Evolutionary conservation across 2,113 vertebrate genomes (phyloP).

Genomic region (Potamarius usumacintae): DNA sequence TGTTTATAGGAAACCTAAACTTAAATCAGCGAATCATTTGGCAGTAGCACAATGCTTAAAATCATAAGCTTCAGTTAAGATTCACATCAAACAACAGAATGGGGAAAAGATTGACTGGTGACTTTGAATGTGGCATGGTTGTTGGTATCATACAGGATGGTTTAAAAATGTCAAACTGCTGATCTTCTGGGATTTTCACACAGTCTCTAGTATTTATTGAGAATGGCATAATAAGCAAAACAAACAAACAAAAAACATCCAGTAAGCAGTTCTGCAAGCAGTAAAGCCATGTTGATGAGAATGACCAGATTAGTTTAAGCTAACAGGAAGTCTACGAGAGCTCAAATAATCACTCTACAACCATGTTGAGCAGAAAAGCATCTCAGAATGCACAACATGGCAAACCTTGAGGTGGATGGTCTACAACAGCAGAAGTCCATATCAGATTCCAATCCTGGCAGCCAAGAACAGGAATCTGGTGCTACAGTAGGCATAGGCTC

Average conservation of each 20-base stretch:
- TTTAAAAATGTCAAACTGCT: neutral
- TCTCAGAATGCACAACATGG: neutral
- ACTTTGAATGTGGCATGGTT: neutral
- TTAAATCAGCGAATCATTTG: neutral
- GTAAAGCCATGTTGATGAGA: neutral
- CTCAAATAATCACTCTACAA: neutral
- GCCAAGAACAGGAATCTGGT: neutral
- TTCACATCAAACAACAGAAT: neutral
- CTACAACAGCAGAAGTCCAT: too few relatives aligned
- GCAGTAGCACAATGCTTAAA: neutral
- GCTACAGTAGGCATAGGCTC: neutral
- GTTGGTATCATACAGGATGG: neutral
- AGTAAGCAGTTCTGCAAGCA: neutral
- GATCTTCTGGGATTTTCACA: neutral
- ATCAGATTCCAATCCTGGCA: neutral
- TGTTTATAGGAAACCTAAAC: neutral
- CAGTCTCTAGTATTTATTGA: neutral
- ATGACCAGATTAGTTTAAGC: neutral
- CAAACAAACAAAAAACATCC: neutral
- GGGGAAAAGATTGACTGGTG: neutral
- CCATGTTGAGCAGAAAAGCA: neutral
- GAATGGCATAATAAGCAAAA: neutral
- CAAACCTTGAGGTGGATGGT: neutral
- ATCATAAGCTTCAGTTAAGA: neutral
- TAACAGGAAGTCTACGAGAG: neutral